Evolutionary conservation across 2,888 invertebrate genomes (phyloP).

Genomic region (Standfussiana lucernea): DNA sequence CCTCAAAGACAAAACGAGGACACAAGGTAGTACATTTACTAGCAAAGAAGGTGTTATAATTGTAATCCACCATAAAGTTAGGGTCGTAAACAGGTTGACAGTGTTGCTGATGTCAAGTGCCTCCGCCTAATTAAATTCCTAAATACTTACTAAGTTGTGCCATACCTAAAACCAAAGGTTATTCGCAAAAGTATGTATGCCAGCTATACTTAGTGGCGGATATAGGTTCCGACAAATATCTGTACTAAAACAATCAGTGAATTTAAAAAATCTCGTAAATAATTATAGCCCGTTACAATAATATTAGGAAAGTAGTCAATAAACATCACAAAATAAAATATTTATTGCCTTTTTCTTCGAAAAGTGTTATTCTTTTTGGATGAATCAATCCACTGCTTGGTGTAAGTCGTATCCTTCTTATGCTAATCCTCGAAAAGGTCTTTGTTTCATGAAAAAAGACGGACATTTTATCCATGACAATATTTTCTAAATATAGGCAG

Average conservation of each 20-base stretch:
- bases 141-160: neutral
- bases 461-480: neutral
- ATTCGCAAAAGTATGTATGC: neutral
- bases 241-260: neutral
- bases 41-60: neutral
- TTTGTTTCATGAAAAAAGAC: neutral
- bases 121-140: neutral
- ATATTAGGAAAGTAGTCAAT: neutral
- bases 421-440: neutral
- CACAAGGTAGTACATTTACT: neutral
- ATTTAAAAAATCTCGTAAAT: neutral
- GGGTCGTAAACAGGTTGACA: constrained; percentile 1
- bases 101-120: neutral
- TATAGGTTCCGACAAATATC: neutral
- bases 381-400: constrained; percentile 4
- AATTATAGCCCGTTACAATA: neutral
- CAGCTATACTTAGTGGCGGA: neutral
- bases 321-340: constrained; percentile 1
- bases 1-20: neutral
- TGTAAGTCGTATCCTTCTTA: constrained; percentile 13
- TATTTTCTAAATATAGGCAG: neutral
- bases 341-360: neutral
- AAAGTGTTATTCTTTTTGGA: neutral
- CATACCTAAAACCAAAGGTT: too few relatives aligned
- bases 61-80: constrained; percentile 13